Base-by-base conservation (phyloP, 2,113 vertebrate species). In the Oreotrochilus melanogaster region DNA sequence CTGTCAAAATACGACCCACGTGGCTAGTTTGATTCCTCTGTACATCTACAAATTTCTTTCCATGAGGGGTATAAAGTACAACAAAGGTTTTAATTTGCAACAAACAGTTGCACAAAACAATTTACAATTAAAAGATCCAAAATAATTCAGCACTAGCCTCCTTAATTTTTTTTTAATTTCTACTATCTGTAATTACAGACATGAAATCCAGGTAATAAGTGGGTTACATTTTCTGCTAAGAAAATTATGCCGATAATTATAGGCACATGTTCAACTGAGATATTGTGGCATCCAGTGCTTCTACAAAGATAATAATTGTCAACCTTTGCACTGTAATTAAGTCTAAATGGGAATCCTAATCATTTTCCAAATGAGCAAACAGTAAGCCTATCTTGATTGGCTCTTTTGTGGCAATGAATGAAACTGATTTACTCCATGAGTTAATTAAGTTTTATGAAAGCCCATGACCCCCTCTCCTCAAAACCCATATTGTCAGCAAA, bases 321-420 rank as follows among this genome's bases (percentile, higher is more conserved):
- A 97, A 97, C 97, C 96, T 98, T 98, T 98, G 97, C 97, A 96
- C 97, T 97, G 94, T 97, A 97, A 98, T 98, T 98, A 98, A 98
- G 91, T 95, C 92, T 97, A 97, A 98, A 97, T 97, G 92, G 96
- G 95, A 98, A 97, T 90, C 94, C 93, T 96, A 96, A 96, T 97
- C 80, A 43, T 96, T 97, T 97, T 97, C 97, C 96, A 98, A 98
- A 98, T 97, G 97, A 98, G 95, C 95, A 97, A 98, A 97, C 92
- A 97, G 86, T 88, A 82, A 97, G 94, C 78, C 91, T 74, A 88
- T 62, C 88, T 91, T 94, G 96, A 96, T 97, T 98, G 96, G 94
- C 92, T 97, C 67, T 54, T 80, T 92, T 94, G 67, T 93, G 93
- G 74, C 87, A 93, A 95, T 94, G 96, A 97, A 94, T 89, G 92